These are phyloP conservation scores for Dugesia japonica DNA, from an alignment of 2,888 invertebrate genomes.

Conservation along the genomic window DNA sequence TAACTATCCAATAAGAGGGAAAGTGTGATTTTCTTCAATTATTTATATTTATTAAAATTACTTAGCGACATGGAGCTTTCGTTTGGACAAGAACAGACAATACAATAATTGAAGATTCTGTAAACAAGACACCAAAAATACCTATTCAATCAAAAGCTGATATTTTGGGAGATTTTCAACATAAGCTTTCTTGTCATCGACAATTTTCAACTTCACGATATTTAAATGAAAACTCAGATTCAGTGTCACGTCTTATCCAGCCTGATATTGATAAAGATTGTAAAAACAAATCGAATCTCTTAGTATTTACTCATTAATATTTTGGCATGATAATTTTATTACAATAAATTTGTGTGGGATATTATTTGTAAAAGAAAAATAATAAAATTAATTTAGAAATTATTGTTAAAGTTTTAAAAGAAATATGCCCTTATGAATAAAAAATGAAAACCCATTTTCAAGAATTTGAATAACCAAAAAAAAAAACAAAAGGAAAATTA, in stretches of 20 bases:
- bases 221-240: not conserved
- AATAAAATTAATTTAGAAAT: too few species aligned
- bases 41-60: not conserved
- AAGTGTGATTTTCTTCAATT: constrained; percentile 37
- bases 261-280: not conserved
- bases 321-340: too few species aligned
- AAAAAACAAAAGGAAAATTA: too few species aligned
- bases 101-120: not conserved
- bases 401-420: too few species aligned
- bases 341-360: too few species aligned
- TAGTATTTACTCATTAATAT: not conserved
- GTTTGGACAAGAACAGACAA: not conserved
- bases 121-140: not conserved
- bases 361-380: too few species aligned
- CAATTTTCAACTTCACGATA: not conserved
- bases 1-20: constrained; percentile 42
- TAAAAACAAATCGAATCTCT: not conserved
- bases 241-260: not conserved
- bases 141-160: not conserved
- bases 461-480: too few species aligned
- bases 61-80: not conserved
- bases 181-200: not conserved
- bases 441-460: too few species aligned
- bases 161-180: not conserved
- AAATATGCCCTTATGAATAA: too few species aligned